Percentiles rank a stretch among this genome's conserved stretches.
These are phyloP conservation scores for Pomacea canaliculata DNA, from an alignment of 2,888 invertebrate species.

Conservation along the genomic window DNA sequence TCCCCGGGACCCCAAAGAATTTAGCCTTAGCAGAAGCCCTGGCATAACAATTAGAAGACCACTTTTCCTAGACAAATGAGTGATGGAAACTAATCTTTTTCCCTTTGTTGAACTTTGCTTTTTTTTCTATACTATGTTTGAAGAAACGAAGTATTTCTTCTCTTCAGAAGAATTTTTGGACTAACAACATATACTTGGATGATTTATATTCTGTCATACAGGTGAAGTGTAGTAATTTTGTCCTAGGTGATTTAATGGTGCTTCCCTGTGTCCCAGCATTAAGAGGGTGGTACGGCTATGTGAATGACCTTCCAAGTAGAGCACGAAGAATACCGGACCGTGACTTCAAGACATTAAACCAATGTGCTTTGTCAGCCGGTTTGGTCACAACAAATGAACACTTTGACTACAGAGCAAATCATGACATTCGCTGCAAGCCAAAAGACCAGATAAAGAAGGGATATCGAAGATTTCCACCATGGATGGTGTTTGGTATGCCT, in stretches of 20 bases:
- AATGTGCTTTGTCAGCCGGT: conserved; percentile 62
- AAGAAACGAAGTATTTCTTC: too few relatives aligned
- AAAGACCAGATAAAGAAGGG: conserved; percentile 46
- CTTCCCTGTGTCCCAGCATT: conserved; percentile 43
- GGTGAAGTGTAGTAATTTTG: too few relatives aligned
- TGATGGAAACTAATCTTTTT: too few relatives aligned
- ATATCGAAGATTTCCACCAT: conserved; percentile 57
- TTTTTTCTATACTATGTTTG: too few relatives aligned
- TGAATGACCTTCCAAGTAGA: conserved; percentile 42
- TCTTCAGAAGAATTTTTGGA: too few relatives aligned
- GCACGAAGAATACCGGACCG: conserved; percentile 45
- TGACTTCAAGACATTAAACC: conserved; percentile 67
- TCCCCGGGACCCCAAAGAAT: too few relatives aligned
- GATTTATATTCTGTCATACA: too few relatives aligned
- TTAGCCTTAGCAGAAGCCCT: too few relatives aligned
- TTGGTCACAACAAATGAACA: conserved; percentile 63
- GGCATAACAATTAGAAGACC: too few relatives aligned
- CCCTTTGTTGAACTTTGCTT: too few relatives aligned
- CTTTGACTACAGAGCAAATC: conserved; percentile 63
- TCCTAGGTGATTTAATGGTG: background rate
- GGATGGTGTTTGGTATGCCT: conserved; percentile 65
- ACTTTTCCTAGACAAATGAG: too few relatives aligned
- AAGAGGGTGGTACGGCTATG: conserved; percentile 53
- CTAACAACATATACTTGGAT: too few relatives aligned
- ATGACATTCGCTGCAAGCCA: conserved; percentile 60